Base-by-base conservation (phyloP, 1,140 invertebrate species). In the Drosophila lacteicornis region DNA sequence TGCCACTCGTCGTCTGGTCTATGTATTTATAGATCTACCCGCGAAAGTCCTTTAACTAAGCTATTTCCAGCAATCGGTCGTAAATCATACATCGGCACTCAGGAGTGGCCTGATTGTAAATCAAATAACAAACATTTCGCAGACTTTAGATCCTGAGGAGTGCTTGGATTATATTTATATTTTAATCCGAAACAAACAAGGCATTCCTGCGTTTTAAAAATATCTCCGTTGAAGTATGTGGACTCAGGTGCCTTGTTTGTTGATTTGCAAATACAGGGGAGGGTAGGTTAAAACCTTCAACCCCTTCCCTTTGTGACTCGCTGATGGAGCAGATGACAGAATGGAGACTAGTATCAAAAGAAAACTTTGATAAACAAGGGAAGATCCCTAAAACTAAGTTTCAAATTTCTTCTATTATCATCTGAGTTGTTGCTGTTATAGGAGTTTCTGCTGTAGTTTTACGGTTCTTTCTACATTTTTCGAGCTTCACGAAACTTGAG, bases 41-140 rank as follows among this genome's bases (percentile, higher is more conserved):
- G 22, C 12, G 9, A 25, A 77, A 49, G 57, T 78, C 56, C 56
- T 78, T 78, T 25, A 50, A 77, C 61, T 57, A 77, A 68, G 43
- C 40, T 38, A 59, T 13, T 55, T 5, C 62, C 9, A 43, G 9
- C 42, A 25, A 38, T 60, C 49, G 13, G 50, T n/a, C n/a, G 38
- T 78, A 69, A 78, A 78, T 69, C 75, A 57, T 51, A 49, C 58
- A 58, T 40, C 12, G 40, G 53, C 56, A 77, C 75, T 69, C n/a
- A 11, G 55, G 33, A 60, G 22, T 38, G n/a, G 3, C 19, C 6
- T n/a, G 74, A 60, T 77, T 78, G 38, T 61, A 69, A 69, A 78
- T 78, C 75, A 78, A 76, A 38, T 7, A 69, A 45, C 17, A 68
- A 68, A 22, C 36, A 22, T 27, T 42, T 25, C 17, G 30, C 45